phyloP scores from a whole-genome alignment of 1,140 invertebrate species.

The Drosophila fuyamai region DNA sequence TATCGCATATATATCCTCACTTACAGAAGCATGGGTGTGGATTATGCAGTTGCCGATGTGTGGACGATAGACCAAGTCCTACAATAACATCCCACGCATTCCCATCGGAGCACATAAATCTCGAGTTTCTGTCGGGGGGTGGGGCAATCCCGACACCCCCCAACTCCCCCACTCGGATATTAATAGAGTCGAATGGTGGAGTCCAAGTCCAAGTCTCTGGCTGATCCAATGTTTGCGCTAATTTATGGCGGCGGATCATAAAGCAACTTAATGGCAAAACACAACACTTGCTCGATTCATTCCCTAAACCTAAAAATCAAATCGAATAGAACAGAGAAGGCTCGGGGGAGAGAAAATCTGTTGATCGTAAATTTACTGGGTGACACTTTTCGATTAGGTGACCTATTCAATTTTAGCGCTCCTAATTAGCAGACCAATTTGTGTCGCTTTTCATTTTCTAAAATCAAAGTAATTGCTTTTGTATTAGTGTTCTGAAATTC shows the following conservation, averaged over 20 bases:
- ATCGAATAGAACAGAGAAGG: neutral
- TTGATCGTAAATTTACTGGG: slow-evolving; percentile 26
- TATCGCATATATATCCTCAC: neutral
- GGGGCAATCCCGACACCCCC: neutral
- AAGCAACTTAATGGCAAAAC: slow-evolving; percentile 21
- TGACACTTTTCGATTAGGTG: slow-evolving; percentile 23
- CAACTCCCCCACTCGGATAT: slow-evolving; percentile 23
- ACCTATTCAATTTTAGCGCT: slow-evolving; percentile 12
- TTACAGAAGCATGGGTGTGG: slow-evolving; percentile 8
- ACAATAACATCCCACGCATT: slow-evolving; percentile 45
- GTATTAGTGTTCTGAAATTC: too few species aligned
- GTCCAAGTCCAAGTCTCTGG: slow-evolving; percentile 24
- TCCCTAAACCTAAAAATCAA: neutral
- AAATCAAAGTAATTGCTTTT: neutral
- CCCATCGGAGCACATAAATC: slow-evolving; percentile 43
- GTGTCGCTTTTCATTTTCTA: neutral
- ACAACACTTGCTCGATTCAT: slow-evolving; percentile 28
- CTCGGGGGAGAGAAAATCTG: neutral
- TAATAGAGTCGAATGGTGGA: slow-evolving; percentile 39
- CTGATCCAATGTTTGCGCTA: slow-evolving; percentile 29
- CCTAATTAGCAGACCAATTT: neutral
- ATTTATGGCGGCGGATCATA: slow-evolving; percentile 40
- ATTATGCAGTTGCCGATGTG: slow-evolving; percentile 35
- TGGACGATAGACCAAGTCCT: slow-evolving; percentile 26
- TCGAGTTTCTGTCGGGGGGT: neutral